Conservation (phyloP, 2,797 vertebrate genomes). For the Dermochelys coriacea region DNA sequence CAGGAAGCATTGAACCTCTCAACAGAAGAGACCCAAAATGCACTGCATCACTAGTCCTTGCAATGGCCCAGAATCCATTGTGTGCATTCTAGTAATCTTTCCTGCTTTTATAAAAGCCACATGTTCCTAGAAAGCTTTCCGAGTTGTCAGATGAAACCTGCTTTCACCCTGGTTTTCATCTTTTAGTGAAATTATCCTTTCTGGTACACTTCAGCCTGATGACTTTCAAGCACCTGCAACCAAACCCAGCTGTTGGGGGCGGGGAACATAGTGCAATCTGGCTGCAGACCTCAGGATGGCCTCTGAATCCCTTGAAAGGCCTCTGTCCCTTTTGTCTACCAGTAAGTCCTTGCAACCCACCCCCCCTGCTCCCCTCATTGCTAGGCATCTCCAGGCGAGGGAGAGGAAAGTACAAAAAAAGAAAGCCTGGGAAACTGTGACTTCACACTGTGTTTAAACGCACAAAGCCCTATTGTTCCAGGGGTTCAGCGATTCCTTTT, state of each 20-base stretch:
- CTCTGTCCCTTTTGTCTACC: conserved; percentile 66
- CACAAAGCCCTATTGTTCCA: conserved; percentile 82
- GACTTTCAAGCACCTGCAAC: not conserved
- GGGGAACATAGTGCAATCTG: not conserved
- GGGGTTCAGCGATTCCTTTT: conserved; percentile 78
- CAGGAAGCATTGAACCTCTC: not conserved
- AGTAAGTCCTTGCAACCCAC: conserved; percentile 11
- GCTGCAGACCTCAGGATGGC: conserved; percentile 19
- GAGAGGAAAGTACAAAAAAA: conserved; percentile 40
- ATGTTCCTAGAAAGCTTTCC: not conserved
- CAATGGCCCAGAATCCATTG: not conserved
- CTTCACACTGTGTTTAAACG: conserved; percentile 68
- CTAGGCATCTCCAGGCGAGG: conserved; percentile 72
- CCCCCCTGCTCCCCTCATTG: conserved; percentile 53
- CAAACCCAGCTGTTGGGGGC: not conserved
- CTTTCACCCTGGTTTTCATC: not conserved
- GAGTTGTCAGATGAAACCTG: not conserved
- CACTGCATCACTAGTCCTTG: accelerated
- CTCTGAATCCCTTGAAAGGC: conserved; percentile 17
- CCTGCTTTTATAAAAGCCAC: not conserved
- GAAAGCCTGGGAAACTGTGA: conserved; percentile 85
- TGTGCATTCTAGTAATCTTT: not conserved
- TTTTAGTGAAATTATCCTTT: not conserved
- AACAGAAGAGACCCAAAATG: accelerated
- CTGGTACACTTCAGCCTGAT: not conserved